Percentiles rank a stretch among this genome's conserved stretches.
Evolutionary conservation across 2,797 vertebrate genomes (phyloP).

Genomic region (Lepus oiostolus): DNA sequence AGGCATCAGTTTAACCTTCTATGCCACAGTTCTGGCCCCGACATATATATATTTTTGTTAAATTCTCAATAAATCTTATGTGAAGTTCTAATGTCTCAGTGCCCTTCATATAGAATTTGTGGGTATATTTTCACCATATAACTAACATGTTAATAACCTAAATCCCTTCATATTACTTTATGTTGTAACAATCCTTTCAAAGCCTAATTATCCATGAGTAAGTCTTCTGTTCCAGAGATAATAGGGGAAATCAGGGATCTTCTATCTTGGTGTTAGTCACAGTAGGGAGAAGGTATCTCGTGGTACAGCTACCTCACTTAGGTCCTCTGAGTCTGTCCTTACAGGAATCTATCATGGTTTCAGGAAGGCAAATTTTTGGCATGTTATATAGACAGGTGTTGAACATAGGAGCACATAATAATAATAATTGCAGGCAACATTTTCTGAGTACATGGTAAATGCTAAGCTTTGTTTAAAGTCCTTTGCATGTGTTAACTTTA

Average conservation of each 20-base stretch:
- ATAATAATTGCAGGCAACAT: neutral
- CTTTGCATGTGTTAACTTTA: neutral
- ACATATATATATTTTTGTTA: neutral
- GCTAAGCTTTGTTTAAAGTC: neutral
- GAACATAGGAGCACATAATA: neutral
- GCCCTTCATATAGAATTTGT: neutral
- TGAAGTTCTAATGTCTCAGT: slow-evolving; percentile 29
- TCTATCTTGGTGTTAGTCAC: neutral
- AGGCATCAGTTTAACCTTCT: too few relatives aligned
- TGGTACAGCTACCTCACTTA: neutral
- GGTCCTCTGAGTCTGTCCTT: neutral
- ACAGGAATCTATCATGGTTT: neutral
- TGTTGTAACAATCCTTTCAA: neutral
- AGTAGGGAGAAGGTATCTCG: neutral
- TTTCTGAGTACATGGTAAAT: neutral
- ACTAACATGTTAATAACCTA: slow-evolving; percentile 8
- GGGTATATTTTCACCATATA: neutral
- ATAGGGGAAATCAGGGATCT: neutral
- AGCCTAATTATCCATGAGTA: neutral
- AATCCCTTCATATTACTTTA: neutral
- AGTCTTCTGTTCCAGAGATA: neutral
- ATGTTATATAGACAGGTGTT: neutral
- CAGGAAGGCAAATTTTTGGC: neutral
- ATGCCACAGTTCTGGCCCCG: too few relatives aligned
- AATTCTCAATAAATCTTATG: slow-evolving; percentile 38